Evolutionary conservation across 2,113 vertebrate species (phyloP).

Genomic region (Dolichallabes microphthalmus): DNA sequence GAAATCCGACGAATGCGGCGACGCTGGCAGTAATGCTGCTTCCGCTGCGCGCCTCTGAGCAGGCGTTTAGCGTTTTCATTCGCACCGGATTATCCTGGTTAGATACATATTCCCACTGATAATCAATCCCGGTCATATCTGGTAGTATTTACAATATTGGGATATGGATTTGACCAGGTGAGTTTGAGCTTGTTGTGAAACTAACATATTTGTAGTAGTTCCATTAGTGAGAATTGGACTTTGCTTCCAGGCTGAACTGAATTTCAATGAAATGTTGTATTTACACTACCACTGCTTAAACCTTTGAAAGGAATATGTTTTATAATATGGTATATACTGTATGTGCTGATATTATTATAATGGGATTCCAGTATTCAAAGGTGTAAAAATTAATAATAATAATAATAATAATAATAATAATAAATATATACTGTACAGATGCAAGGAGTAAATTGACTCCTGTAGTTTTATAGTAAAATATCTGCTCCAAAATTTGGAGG

Average conservation of each 20-base stretch:
- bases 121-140: slow-evolving; percentile 38
- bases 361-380: not conserved
- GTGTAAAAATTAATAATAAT: not conserved
- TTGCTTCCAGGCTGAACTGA: not conserved
- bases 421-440: too few relatives aligned
- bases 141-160: slow-evolving; percentile 11
- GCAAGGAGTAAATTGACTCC: too few relatives aligned
- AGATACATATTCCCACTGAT: slow-evolving; percentile 42
- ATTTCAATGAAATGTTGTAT: not conserved
- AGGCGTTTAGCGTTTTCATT: slow-evolving; percentile 41
- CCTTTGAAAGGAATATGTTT: too few relatives aligned
- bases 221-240: not conserved
- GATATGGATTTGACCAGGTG: slow-evolving; percentile 29
- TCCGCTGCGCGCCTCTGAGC: slow-evolving; percentile 9
- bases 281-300: not conserved
- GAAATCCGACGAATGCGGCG: not conserved
- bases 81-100: slow-evolving; percentile 50
- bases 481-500: too few relatives aligned
- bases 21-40: not conserved
- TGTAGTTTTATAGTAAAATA: too few relatives aligned
- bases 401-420: too few relatives aligned
- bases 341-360: not conserved
- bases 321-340: not conserved
- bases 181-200: not conserved
- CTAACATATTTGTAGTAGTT: not conserved